Evolutionary conservation across 2,113 vertebrate genomes (phyloP), one percentile per base, ranked within the genome.

Genomic region (Herpetotheres cachinnans): DNA sequence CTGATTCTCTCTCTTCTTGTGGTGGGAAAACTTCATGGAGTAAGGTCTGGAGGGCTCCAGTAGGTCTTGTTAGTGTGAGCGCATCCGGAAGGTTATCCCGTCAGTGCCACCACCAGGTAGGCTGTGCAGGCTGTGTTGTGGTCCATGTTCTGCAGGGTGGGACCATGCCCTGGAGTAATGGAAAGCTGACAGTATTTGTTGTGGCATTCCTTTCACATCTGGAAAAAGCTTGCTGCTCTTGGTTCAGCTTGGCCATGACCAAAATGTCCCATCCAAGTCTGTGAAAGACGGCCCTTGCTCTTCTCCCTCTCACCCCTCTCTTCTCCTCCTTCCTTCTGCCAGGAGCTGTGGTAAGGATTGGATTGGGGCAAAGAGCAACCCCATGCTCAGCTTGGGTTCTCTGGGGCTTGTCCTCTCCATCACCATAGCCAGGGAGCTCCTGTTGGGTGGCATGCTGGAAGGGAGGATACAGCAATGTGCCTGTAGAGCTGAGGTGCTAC

Each of bases 261-360:
- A 50, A 27, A 63, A 30, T 38, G 26, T 69, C 19, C 30, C 42
- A 21, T 17, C 50, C 0, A 0, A 22, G 42, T 3, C 30, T 27
- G 8, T 19, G 54, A 44, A 5, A 40, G 63, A 30, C 3, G 7
- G 0, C 8, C 16, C 36, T 77, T 0, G 0, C 6, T 65, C 25
- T 84, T 66, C 36, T 83, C 29, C 59, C 6, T 76, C 11, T 19
- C 50, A 19, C 17, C 44, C 11, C 32, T 24, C 32, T 66, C n/a
- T 46, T 56, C 47, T 56, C 21, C 34, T 9, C 76, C 27, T 63
- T 59, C 20, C 25, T 38, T 44, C 59, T 78, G 25, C 18, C 72
- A 59, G 77, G 55, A 78, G 19, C 29, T 73, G 22, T 27, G 24
- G 55, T 25, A 65, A 93, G 16, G 36, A 15, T 4, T 55, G 30